These are phyloP conservation scores for Polydrusus pterygomalis DNA, from an alignment of 2,888 invertebrate species.

Conservation along the genomic window DNA sequence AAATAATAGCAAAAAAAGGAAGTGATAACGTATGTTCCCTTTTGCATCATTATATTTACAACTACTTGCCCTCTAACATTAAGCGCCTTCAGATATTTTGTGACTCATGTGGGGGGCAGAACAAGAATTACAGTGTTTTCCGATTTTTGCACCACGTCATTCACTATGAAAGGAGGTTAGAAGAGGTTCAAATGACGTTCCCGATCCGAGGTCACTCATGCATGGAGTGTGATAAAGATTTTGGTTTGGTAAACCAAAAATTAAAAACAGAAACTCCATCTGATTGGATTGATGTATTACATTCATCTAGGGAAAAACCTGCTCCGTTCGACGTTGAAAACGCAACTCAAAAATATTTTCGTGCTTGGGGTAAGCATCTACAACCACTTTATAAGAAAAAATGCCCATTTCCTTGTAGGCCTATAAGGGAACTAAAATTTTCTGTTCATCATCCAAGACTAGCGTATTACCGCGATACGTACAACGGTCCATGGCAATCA, in stretches of 20 bases:
- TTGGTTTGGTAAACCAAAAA: no score
- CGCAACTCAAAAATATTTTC: slow-evolving; percentile 8
- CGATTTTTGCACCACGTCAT: slow-evolving; percentile 16
- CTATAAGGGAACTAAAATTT: slow-evolving; percentile 23
- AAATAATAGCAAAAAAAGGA: slow-evolving; percentile 29
- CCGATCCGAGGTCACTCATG: slow-evolving; percentile 27
- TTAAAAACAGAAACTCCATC: slow-evolving; percentile 23
- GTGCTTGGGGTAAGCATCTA: slow-evolving; percentile 2
- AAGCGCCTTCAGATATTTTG: slow-evolving; percentile 32
- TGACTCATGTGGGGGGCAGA: no score
- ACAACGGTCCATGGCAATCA: slow-evolving; percentile 10
- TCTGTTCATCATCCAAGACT: slow-evolving; percentile 9
- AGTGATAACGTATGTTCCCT: no score
- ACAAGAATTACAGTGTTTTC: slow-evolving; percentile 20
- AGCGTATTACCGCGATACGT: slow-evolving; percentile 20
- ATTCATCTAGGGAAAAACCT: slow-evolving; percentile 12
- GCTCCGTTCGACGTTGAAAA: slow-evolving; percentile 10
- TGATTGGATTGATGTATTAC: slow-evolving; percentile 31
- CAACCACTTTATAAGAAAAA: slow-evolving; percentile 18
- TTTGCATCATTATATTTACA: slow-evolving; percentile 31
- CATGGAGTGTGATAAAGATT: slow-evolving; percentile 34
- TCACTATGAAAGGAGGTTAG: slow-evolving; percentile 23
- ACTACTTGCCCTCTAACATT: slow-evolving; percentile 16
- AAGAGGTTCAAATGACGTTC: slow-evolving; percentile 25
- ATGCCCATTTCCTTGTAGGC: slow-evolving; percentile 23